A percentile compares a stretch with the other conserved stretches of the same genome.
phyloP scores from a whole-genome alignment of 2,797 vertebrate species.

The Naso thynnoides region DNA sequence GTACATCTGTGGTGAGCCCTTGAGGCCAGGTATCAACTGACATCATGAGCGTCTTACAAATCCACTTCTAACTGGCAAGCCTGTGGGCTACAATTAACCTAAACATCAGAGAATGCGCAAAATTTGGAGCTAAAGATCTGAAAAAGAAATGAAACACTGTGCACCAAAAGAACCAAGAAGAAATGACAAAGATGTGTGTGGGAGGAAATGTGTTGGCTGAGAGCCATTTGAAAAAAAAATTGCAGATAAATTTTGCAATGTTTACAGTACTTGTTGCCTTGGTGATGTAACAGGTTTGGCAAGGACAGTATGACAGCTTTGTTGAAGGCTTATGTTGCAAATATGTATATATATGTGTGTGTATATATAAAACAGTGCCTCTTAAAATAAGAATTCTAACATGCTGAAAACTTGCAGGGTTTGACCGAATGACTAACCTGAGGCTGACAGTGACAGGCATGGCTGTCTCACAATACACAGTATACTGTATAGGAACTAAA shows the following conservation, averaged over 20 bases:
- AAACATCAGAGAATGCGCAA: neutral
- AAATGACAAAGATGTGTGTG: conserved; percentile 5
- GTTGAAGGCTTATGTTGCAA: conserved; percentile 5
- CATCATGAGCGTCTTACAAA: conserved; percentile 12
- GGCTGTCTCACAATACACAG: conserved; percentile 7
- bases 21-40: conserved; percentile 19
- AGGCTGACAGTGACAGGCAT: conserved; percentile 13
- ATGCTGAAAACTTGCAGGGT: neutral
- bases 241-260: neutral
- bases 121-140: neutral
- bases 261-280: conserved; percentile 26
- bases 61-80: neutral
- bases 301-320: neutral
- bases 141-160: neutral
- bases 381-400: conserved; percentile 21
- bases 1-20: conserved; percentile 22
- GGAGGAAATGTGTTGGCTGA: conserved; percentile 6
- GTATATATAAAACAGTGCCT: too few relatives aligned
- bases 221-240: conserved; percentile 11
- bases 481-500: conserved; percentile 1
- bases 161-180: neutral
- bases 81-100: conserved; percentile 7
- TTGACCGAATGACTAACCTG: conserved; percentile 23
- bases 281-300: conserved; percentile 51
- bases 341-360: too few relatives aligned